Conservation (phyloP, 2,797 vertebrate genomes). For the Enteromius argenteus region DNA sequence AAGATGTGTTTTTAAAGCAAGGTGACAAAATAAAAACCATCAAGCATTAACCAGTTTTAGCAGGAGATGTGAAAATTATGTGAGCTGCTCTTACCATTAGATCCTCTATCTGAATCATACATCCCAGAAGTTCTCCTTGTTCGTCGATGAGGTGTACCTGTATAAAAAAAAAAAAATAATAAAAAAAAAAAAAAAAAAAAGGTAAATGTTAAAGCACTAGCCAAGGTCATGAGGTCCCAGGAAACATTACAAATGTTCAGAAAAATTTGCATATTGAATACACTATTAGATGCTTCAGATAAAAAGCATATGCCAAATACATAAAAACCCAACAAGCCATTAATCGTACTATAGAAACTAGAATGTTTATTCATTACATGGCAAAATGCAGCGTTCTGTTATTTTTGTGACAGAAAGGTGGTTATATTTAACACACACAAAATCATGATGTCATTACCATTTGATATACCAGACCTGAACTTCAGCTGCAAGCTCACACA, state of each 20-base stretch:
- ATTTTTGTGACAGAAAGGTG: background rate
- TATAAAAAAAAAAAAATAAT: constrained; percentile 48
- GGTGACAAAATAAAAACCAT: background rate
- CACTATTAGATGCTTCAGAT: background rate
- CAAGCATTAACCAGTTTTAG: background rate
- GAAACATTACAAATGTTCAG: background rate
- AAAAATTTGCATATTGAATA: background rate
- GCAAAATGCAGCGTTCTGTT: background rate
- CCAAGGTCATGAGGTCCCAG: background rate
- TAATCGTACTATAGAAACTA: background rate
- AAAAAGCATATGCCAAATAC: background rate
- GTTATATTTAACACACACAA: background rate
- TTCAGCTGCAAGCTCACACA: background rate
- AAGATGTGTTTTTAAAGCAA: background rate
- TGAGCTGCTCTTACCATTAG: constrained; percentile 73
- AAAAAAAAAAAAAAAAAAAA: constrained; percentile 26
- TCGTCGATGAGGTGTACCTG: constrained; percentile 80
- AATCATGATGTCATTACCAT: background rate
- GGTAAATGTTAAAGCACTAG: background rate
- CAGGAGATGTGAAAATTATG: background rate
- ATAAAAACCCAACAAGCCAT: background rate
- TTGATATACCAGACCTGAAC: background rate
- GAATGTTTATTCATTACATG: background rate
- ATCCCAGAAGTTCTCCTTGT: constrained; percentile 82
- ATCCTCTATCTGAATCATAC: constrained; percentile 85